A percentile compares a stretch with the other conserved stretches of the same genome.
Conservation (phyloP, 2,797 vertebrate species). For the Hydrolagus colliei region DNA sequence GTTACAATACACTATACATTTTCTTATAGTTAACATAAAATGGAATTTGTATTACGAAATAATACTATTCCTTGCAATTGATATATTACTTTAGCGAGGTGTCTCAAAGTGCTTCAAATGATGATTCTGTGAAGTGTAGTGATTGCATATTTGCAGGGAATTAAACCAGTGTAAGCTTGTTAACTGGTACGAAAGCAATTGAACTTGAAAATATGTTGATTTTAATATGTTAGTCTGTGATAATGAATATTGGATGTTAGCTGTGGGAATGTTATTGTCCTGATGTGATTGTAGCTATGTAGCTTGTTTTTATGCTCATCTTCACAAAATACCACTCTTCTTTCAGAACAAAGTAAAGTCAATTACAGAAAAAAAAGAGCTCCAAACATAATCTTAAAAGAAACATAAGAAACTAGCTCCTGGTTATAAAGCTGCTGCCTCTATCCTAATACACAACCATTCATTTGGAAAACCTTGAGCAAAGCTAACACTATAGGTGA, state of each 20-base stretch:
- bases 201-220: slow-evolving; percentile 38
- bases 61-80: too few species aligned
- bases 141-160: slow-evolving; percentile 32
- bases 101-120: too few species aligned
- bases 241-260: slow-evolving; percentile 44
- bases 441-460: background rate
- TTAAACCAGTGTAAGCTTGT: slow-evolving; percentile 43
- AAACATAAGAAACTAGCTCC: background rate
- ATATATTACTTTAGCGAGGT: too few species aligned
- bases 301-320: slow-evolving; percentile 43
- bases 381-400: too few species aligned
- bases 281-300: slow-evolving; percentile 39
- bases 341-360: slow-evolving; percentile 37
- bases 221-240: slow-evolving; percentile 42
- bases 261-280: slow-evolving; percentile 39
- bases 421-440: background rate
- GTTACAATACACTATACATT: background rate
- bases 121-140: too few species aligned
- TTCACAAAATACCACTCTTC: slow-evolving; percentile 38
- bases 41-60: background rate
- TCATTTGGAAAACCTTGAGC: background rate
- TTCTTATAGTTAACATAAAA: background rate
- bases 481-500: background rate
- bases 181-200: slow-evolving; percentile 35
- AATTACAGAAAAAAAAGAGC: slow-evolving; percentile 33